Evolutionary conservation across 2,797 vertebrate species (phyloP), one percentile per base, ranked within the genome.

Genomic region (Distichodus sexfasciatus): DNA sequence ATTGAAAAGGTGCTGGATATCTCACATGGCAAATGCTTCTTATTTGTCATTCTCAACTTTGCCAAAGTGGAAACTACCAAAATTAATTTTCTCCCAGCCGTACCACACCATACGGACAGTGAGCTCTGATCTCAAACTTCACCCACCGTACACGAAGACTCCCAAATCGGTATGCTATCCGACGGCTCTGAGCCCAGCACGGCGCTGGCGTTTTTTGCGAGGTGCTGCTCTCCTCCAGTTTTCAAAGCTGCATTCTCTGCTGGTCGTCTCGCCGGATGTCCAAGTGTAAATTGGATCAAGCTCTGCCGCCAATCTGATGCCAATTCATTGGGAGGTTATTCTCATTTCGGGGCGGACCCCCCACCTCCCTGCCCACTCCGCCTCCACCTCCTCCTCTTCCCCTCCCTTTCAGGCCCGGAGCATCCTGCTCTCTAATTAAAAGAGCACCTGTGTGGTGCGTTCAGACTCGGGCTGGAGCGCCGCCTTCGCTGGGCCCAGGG

Each of bases 351-450:
- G 76, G 72, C 76, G 81, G 19, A 28, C 58, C 66, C 48, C 23
- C 82, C 62, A 64, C 66, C 68, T 55, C 70, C 78, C 74, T 76
- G 81, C 21, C 31, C 58, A 64, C 48, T 26, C 82, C 62, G 64
- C 66, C 68, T 55, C 70, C 78, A 79, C n/a, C 24, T 59, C 62
- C 38, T 26, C 82, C 81, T 79, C 78, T 58, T 71, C 44, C 28
- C 63, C 36, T n/a, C 29, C 35, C 46, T 23, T 19, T 57, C 59
- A 15, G 60, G 53, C 47, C 66, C 41, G 59, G 60, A 74, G 67
- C 74, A 72, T 76, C 72, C 79, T 81, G 75, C 77, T 78, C 76
- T 53, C 85, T 90, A 90, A 91, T 91, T 92, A 91, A 90, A 89
- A 87, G 77, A 85, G 81, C 88, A 85, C 88, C 89, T 88, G 87